phyloP scores from a whole-genome alignment of 2,797 vertebrate species.

The Eleutherodactylus coqui region DNA sequence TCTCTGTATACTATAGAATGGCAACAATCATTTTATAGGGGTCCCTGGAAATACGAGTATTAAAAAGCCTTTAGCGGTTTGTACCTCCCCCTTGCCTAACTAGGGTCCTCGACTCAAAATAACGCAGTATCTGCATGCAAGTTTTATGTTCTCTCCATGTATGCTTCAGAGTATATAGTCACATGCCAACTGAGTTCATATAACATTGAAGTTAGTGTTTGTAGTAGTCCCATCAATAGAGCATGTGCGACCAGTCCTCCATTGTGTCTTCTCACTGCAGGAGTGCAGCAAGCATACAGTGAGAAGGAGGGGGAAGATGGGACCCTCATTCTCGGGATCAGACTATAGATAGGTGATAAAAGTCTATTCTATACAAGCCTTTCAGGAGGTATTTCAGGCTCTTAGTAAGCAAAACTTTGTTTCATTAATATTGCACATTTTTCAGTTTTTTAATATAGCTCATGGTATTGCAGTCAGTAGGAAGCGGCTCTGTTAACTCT shows the following conservation, averaged over 20 bases:
- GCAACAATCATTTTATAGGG: neutral
- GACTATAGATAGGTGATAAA: too few species aligned
- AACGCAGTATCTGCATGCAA: neutral
- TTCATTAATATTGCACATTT: neutral
- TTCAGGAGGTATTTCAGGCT: too few species aligned
- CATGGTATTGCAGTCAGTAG: neutral
- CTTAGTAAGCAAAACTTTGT: too few species aligned
- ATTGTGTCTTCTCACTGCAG: too few species aligned
- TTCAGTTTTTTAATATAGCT: neutral
- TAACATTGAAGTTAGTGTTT: neutral
- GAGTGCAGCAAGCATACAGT: too few species aligned
- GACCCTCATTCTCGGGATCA: too few species aligned
- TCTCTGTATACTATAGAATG: neutral
- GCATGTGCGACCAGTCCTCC: too few species aligned
- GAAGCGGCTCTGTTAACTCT: too few species aligned
- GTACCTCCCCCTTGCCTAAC: neutral
- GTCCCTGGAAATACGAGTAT: neutral
- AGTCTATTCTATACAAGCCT: too few species aligned
- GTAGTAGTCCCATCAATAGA: too few species aligned
- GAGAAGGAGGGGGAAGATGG: too few species aligned
- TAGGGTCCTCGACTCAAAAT: neutral
- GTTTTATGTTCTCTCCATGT: neutral
- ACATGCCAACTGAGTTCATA: neutral
- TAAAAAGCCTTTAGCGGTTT: too few species aligned
- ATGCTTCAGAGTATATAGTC: neutral